These are phyloP conservation scores for Oenanthe oenanthe DNA, from an alignment of 2,113 vertebrate genomes.

Conservation along the genomic window DNA sequence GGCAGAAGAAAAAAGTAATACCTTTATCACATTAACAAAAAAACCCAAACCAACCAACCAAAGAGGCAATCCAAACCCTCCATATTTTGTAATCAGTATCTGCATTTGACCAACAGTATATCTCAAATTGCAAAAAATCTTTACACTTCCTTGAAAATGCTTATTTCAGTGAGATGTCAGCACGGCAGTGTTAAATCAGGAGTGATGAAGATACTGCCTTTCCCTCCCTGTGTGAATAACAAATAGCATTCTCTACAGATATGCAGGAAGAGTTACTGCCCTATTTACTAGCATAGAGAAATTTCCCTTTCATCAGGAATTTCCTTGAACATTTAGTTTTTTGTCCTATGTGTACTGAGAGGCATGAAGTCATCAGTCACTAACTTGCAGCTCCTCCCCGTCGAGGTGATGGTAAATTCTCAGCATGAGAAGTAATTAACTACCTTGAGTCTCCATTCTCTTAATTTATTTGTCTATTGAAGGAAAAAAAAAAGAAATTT, in stretches of 20 bases:
- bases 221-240: neutral
- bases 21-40: neutral
- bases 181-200: neutral
- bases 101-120: neutral
- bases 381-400: neutral
- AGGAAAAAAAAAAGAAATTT: neutral
- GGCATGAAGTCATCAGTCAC: neutral
- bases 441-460: neutral
- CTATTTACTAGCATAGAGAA: neutral
- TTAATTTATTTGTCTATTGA: neutral
- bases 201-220: neutral
- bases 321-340: neutral
- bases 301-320: neutral
- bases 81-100: neutral
- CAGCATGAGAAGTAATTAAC: neutral
- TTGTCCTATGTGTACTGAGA: neutral
- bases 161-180: neutral
- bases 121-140: neutral
- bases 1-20: neutral
- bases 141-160: neutral
- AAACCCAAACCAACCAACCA: neutral
- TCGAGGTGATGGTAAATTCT: neutral
- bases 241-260: neutral
- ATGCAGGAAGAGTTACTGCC: neutral
- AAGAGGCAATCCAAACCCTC: neutral